Evolutionary conservation across 2,797 vertebrate genomes (phyloP), one percentile per base, ranked within the genome.

Genomic region (Heterohyrax brucei): DNA sequence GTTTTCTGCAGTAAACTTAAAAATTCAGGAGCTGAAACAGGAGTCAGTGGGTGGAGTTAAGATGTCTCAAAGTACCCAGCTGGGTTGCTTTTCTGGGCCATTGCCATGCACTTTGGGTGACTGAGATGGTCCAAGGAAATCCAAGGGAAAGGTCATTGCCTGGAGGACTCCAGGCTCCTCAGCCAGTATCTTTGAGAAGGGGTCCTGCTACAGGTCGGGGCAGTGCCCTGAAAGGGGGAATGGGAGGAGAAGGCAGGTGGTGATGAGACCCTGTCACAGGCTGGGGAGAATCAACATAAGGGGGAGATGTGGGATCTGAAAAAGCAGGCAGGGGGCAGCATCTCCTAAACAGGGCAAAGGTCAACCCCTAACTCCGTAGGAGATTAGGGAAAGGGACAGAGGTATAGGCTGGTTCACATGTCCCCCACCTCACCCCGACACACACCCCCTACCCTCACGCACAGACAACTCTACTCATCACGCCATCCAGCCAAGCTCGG

Each of bases 61-160:
- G 89, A 28, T 1, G 46, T 73, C 33, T 61, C 88, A 39, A 56
- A 81, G 70, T 61, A 78, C 86, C 30, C 53, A 1, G 56, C 44
- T 33, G 82, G 66, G 73, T 39, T 53, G 85, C 90, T 77, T 77
- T 83, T 14, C 91, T 95, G 96, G 96, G 53, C 48, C 59, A 44
- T 14, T 26, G 93, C 94, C 97, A 95, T 16, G 85, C 77, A 91
- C 95, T 91, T 0, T 76, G 73, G 79, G 80, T 19, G 28, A 77
- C 92, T 85, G 76, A 48, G 64, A 70, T 92, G 62, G 75, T 91
- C 83, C 97, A 72, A 76, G 93, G 89, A 62, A 89, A 95, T 95
- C 62, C 89, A 94, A 93, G 86, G 66, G 73, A 96, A 97, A 97
- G 95, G 95, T 95, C 94, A 64, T 0, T 8, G 46, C 1, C 59